Evolutionary conservation across 2,888 invertebrate genomes (phyloP).

Genomic region (Andrena hattorfiana): DNA sequence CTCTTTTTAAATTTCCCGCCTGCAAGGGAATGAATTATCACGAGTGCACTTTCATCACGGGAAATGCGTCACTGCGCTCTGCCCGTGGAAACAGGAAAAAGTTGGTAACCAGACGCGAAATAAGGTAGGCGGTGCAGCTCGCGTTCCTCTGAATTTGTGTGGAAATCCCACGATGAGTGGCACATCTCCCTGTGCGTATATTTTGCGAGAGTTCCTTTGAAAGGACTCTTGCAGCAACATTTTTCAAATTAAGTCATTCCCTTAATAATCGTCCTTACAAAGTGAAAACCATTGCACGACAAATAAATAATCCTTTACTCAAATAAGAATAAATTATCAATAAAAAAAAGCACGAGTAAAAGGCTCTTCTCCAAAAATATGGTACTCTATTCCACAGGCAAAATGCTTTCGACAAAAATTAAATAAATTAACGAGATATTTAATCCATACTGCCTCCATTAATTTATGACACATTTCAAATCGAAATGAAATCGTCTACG

Average conservation of each 20-base stretch:
- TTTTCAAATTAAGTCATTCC: conserved; percentile 1
- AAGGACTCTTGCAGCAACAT: conserved; percentile 2
- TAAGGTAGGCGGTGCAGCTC: not conserved
- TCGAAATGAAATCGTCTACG: conserved; percentile 19
- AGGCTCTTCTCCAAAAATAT: no score
- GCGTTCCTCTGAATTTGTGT: conserved; percentile 26
- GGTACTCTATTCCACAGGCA: no score
- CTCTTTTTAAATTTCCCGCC: not conserved
- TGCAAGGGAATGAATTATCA: conserved; percentile 42
- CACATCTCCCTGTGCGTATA: not conserved
- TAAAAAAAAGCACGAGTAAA: no score
- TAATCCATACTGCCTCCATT: not conserved
- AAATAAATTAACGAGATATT: not conserved
- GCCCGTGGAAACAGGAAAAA: conserved; percentile 11
- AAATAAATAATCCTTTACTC: conserved; percentile 12
- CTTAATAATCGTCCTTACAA: conserved; percentile 1
- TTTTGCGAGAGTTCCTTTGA: not conserved
- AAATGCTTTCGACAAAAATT: not conserved
- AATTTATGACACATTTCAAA: not conserved
- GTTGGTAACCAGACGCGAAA: conserved; percentile 18
- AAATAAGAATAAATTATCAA: not conserved
- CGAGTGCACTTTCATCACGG: conserved; percentile 45
- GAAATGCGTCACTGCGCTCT: conserved; percentile 12
- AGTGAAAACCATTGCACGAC: not conserved
- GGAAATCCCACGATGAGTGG: not conserved